These are phyloP conservation scores for Lepidocyrtinus sp. DNA, from an alignment of 2,888 invertebrate genomes.

Conservation along the genomic window DNA sequence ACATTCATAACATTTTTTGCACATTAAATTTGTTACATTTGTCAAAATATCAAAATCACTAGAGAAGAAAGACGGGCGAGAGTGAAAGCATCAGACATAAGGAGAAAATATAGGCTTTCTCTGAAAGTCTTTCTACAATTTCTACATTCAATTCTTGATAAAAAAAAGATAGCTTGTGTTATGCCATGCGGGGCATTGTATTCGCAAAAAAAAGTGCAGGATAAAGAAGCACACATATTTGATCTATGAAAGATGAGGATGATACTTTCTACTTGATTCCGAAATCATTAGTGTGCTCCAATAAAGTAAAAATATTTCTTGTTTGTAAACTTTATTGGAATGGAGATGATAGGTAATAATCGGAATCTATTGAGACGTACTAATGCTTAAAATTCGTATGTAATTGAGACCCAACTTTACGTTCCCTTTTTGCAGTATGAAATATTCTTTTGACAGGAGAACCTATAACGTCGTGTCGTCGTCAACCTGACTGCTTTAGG, in stretches of 20 bases:
- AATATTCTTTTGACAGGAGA: background rate
- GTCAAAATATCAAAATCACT: constrained; percentile 61
- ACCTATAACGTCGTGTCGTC: no score
- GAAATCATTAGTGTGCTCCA: background rate
- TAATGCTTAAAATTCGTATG: background rate
- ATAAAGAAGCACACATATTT: background rate
- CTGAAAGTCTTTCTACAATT: no score
- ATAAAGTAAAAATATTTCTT: background rate
- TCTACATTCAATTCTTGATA: no score
- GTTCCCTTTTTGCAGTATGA: background rate
- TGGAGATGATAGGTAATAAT: background rate
- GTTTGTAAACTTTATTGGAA: no score
- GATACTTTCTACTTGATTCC: background rate
- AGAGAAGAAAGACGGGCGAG: constrained; percentile 1
- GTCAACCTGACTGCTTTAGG: background rate
- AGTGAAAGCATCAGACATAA: background rate
- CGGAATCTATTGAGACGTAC: background rate
- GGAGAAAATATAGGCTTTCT: constrained; percentile 8
- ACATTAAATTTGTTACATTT: constrained; percentile 68
- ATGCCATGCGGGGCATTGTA: background rate
- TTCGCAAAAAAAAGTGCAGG: background rate
- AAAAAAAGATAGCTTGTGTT: background rate
- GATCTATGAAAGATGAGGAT: background rate
- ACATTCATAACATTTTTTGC: constrained; percentile 68
- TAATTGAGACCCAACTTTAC: background rate